Evolutionary conservation across 2,113 vertebrate genomes (phyloP), one percentile per base, ranked within the genome.

Genomic region (Dromaius novaehollandiae): DNA sequence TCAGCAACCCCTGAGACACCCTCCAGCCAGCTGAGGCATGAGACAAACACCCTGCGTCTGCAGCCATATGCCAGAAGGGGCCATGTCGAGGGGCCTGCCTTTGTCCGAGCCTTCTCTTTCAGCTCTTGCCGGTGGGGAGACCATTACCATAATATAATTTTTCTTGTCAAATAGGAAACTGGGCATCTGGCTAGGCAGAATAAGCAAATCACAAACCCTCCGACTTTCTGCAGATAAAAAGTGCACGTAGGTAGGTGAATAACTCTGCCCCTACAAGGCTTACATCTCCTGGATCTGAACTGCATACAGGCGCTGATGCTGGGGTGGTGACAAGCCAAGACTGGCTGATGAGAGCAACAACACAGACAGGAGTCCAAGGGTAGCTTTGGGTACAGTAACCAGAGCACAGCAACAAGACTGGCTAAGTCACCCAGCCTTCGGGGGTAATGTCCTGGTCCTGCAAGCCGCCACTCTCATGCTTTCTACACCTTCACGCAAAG

Each of bases 381-480:
- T 48, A 46, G 36, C 34, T 44, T 8, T 40, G 21, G 26, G 9
- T 40, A 60, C 3, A 4, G 32, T 3, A 32, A 36, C 46, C 71
- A 61, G 92, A 79, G 82, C 34, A 79, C 19, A 80, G 44, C 79
- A 51, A 61, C 20, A 69, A 38, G 20, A 64, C 21, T 60, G 32
- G 46, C 6, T 56, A 55, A 48, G 20, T 30, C 34, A 50, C 50
- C 25, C n/a, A 16, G 3, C 36, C 68, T 58, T 63, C 40, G 79
- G 42, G 0, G 0, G 28, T 0, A 0, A 63, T 11, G 13, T 38
- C 55, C 70, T 42, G 42, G 28, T 26, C 51, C 36, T 58, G 34
- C 13, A 74, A 70, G 24, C 9, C 16, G 19, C 22, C 26, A 9
- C 11, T 66, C 40, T 25, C 40, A 26, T 34, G 19, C 25, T 60